phyloP scores from a whole-genome alignment of 2,797 vertebrate genomes.

The Bovichtus variegatus region DNA sequence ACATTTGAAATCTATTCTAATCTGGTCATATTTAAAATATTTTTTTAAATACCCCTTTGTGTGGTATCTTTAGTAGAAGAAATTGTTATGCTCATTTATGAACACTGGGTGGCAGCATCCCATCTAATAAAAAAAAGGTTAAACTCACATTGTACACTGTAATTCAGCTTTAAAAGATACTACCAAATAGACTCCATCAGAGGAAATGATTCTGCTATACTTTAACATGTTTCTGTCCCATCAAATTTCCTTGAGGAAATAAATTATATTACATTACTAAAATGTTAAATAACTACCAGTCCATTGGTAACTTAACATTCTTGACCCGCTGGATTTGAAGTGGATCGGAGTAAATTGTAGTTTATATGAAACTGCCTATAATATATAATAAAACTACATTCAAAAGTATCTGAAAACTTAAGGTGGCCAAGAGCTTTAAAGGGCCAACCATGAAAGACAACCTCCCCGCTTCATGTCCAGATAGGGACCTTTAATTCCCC shows the following conservation, averaged over 20 bases:
- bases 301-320: background rate
- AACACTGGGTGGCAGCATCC: conserved; percentile 74
- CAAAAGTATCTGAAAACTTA: background rate
- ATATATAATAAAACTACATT: background rate
- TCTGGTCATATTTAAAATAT: background rate
- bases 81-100: conserved; percentile 9
- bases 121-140: conserved; percentile 30
- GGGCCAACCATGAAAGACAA: background rate
- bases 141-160: background rate
- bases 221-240: background rate
- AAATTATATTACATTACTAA: background rate
- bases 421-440: background rate
- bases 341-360: background rate
- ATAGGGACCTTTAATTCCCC: background rate
- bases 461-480: background rate
- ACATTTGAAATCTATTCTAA: background rate
- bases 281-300: background rate
- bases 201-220: background rate
- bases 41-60: background rate
- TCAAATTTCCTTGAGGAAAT: background rate
- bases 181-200: background rate
- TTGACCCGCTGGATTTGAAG: background rate
- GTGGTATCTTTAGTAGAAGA: background rate
- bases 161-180: background rate
- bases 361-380: background rate